These are phyloP conservation scores for Lordiphosa mommai DNA, from an alignment of 1,140 invertebrate genomes.

Conservation along the genomic window DNA sequence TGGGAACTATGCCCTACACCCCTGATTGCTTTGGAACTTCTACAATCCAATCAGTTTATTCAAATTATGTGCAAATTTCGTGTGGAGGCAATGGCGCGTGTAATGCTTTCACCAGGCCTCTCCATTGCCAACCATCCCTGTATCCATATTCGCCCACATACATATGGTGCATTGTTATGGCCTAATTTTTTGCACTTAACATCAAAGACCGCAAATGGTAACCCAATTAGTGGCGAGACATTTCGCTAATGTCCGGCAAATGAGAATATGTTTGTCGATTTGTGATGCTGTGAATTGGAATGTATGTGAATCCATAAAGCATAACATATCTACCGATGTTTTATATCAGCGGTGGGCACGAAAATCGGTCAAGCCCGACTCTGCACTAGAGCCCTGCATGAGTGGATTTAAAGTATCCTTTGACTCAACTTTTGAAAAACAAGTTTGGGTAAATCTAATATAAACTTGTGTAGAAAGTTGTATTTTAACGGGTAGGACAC, in stretches of 20 bases:
- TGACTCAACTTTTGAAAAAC: too few species aligned
- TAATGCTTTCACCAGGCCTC: neutral
- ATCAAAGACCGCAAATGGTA: constrained; percentile 48
- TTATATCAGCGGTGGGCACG: too few species aligned
- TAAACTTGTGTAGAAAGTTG: too few species aligned
- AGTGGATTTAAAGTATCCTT: too few species aligned
- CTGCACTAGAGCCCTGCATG: too few species aligned
- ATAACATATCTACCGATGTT: too few species aligned
- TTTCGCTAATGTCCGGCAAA: neutral
- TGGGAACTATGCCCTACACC: constrained; percentile 13
- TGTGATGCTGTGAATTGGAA: too few species aligned
- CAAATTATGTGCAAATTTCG: constrained; percentile 73
- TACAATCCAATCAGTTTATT: constrained; percentile 72
- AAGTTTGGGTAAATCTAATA: too few species aligned
- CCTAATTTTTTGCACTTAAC: constrained; percentile 24
- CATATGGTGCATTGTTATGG: constrained; percentile 20
- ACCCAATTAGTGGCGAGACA: constrained; percentile 35
- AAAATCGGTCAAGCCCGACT: too few species aligned
- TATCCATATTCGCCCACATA: neutral
- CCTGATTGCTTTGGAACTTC: neutral
- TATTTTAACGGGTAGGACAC: too few species aligned
- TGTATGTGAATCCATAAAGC: too few species aligned
- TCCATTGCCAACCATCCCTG: neutral
- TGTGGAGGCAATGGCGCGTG: constrained; percentile 11
- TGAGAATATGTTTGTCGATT: too few species aligned